A percentile compares a stretch with the other conserved stretches of the same genome.
Conservation (phyloP, 2,113 vertebrate species). For the Myrmecophaga tridactyla region DNA sequence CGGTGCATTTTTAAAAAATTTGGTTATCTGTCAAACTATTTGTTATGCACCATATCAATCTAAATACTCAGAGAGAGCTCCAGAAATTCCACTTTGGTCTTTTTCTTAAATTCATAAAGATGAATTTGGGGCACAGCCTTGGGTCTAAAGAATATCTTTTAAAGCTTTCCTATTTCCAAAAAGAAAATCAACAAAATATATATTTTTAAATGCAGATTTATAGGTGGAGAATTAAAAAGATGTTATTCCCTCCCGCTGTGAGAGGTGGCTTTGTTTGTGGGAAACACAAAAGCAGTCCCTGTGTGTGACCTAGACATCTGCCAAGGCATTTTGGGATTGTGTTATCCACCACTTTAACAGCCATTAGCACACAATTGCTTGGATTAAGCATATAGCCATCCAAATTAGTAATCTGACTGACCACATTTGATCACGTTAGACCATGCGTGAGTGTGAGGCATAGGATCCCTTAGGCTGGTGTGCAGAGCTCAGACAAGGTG, state of each 20-base stretch:
- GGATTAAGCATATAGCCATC: slow-evolving; percentile 30
- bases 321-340: not conserved
- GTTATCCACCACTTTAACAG: not conserved
- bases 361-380: slow-evolving; percentile 49
- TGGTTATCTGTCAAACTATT: not conserved
- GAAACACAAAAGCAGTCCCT: not conserved
- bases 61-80: not conserved
- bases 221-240: not conserved
- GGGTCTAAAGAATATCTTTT: not conserved
- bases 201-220: not conserved
- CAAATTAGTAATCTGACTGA: slow-evolving; percentile 41
- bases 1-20: not conserved
- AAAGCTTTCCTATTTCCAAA: not conserved
- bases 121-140: not conserved
- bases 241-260: not conserved
- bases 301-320: not conserved
- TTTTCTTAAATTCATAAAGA: slow-evolving; percentile 4
- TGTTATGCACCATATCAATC: not conserved
- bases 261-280: not conserved
- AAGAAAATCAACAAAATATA: not conserved
- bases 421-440: not conserved
- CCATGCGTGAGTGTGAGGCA: not conserved
- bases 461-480: not conserved
- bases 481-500: not conserved
- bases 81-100: not conserved